A percentile compares a stretch with the other conserved stretches of the same genome.
phyloP scores from a whole-genome alignment of 2,888 invertebrate species.

The Oasisia sp. region DNA sequence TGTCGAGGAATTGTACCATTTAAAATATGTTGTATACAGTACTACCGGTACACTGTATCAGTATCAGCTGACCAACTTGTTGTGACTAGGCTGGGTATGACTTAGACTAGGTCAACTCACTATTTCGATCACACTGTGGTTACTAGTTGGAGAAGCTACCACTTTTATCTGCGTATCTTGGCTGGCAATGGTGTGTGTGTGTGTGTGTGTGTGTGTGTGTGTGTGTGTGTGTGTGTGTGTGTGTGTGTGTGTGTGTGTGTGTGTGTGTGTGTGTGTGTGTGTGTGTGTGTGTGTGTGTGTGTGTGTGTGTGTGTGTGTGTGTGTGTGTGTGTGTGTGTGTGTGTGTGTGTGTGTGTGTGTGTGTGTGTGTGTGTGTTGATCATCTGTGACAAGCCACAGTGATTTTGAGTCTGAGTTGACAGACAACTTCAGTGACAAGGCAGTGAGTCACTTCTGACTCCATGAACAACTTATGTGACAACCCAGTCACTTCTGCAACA shows the following conservation, averaged over 20 bases:
- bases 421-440: no score
- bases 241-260: no score
- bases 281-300: background rate
- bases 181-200: background rate
- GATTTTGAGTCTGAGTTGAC: no score
- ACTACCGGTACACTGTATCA: no score
- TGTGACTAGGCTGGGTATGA: background rate
- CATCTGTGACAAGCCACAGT: no score
- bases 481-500: background rate
- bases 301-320: background rate
- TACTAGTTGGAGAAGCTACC: background rate
- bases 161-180: no score
- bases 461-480: background rate
- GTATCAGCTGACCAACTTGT: background rate
- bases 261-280: no score
- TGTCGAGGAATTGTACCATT: background rate
- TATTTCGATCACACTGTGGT: background rate
- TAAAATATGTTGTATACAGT: background rate
- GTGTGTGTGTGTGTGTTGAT: no score
- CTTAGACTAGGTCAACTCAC: background rate
- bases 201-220: background rate
- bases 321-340: no score
- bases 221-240: no score
- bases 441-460: no score
- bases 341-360: no score